Evolutionary conservation across 2,888 invertebrate species (phyloP).

Genomic region (Phyllotreta cruciferae): DNA sequence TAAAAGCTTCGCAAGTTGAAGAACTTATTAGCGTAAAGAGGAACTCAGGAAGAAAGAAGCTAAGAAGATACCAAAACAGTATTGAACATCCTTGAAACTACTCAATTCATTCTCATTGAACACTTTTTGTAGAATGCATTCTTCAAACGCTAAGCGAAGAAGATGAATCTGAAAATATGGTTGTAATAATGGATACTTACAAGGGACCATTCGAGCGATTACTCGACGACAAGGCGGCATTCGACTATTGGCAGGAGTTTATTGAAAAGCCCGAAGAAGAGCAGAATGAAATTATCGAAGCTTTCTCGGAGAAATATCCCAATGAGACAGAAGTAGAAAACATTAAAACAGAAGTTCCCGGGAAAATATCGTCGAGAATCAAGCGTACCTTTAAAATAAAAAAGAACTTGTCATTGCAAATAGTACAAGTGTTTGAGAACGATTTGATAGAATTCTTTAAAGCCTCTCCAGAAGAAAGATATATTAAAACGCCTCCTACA

Average conservation of each 20-base stretch:
- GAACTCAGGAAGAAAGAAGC: constrained; percentile 50
- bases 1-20: constrained; percentile 39
- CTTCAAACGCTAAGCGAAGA: constrained; percentile 51
- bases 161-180: constrained; percentile 45
- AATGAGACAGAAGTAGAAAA: constrained; percentile 15
- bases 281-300: constrained; percentile 44
- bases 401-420: constrained; percentile 50
- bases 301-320: constrained; percentile 38
- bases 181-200: constrained; percentile 49
- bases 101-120: constrained; percentile 5
- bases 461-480: constrained; percentile 45
- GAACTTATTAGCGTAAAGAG: constrained; percentile 44
- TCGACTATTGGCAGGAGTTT: constrained; percentile 52
- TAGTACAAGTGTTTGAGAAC: constrained; percentile 47
- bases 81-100: constrained; percentile 14
- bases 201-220: constrained; percentile 51
- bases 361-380: constrained; percentile 50
- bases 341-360: constrained; percentile 33
- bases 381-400: constrained; percentile 51
- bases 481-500: constrained; percentile 46
- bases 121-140: constrained; percentile 43
- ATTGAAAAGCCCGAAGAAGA: constrained; percentile 53
- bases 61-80: constrained; percentile 51
- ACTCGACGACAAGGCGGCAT: constrained; percentile 48
- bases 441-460: constrained; percentile 51